Evolutionary conservation across 2,113 vertebrate species (phyloP).

Genomic region (Australoheros scitulus): DNA sequence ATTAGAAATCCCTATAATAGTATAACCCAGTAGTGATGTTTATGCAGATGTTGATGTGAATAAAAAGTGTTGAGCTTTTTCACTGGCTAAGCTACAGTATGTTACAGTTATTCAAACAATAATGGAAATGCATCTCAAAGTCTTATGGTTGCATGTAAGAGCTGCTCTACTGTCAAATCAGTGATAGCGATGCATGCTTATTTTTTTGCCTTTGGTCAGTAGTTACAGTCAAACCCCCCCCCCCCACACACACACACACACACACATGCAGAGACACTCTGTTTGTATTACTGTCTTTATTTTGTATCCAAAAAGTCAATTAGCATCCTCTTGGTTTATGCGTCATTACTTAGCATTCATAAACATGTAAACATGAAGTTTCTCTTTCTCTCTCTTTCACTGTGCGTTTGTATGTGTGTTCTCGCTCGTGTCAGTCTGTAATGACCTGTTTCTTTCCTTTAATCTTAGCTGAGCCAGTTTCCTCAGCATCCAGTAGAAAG

Average conservation of each 20-base stretch:
- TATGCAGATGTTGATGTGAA: not conserved
- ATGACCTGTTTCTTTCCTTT: constrained; percentile 70
- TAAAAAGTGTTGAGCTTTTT: not conserved
- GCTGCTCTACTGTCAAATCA: constrained; percentile 1
- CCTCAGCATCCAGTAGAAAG: constrained; percentile 31
- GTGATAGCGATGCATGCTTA: not conserved
- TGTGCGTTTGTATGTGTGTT: not conserved
- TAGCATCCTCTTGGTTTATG: constrained; percentile 41
- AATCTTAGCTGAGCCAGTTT: constrained; percentile 61
- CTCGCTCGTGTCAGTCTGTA: constrained; percentile 10
- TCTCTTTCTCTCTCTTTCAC: not conserved
- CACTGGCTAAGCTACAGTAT: not conserved
- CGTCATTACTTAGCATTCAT: constrained; percentile 37
- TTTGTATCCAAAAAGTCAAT: constrained; percentile 41
- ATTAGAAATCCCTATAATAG: not conserved
- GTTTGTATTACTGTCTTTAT: constrained; percentile 25
- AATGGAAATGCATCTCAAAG: constrained; percentile 10
- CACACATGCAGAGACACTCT: not conserved
- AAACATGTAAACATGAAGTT: constrained; percentile 50
- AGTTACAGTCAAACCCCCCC: not conserved
- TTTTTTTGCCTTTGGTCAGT: constrained; percentile 16
- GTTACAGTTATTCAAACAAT: constrained; percentile 8
- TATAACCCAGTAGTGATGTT: not conserved
- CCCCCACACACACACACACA: not conserved
- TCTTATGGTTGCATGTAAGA: not conserved